Evolutionary conservation across 2,797 vertebrate genomes (phyloP).

Genomic region (Molossus alvarezi): DNA sequence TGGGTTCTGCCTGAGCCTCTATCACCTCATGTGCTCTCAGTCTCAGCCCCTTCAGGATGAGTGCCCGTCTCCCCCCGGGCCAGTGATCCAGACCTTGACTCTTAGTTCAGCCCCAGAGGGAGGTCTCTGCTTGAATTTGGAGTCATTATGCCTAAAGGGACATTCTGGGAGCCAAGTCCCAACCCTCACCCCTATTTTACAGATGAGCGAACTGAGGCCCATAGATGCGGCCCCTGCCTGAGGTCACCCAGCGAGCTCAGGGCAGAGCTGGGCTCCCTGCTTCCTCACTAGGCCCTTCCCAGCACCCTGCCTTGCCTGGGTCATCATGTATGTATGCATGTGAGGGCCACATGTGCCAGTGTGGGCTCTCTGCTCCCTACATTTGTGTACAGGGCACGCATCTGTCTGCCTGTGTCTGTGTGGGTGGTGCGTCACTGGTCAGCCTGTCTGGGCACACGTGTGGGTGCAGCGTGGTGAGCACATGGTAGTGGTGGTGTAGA

Average conservation of each 20-base stretch:
- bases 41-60: background rate
- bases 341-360: background rate
- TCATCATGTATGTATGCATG: background rate
- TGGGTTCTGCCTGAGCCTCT: background rate
- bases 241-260: background rate
- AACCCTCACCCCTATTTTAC: background rate
- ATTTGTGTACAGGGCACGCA: accelerated
- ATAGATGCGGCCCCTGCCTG: background rate
- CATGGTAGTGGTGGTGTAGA: background rate
- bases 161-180: background rate
- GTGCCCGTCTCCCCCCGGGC: background rate
- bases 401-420: accelerated
- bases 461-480: background rate
- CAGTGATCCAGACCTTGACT: background rate
- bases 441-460: background rate
- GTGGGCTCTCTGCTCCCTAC: background rate
- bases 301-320: background rate
- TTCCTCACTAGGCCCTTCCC: accelerated
- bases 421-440: background rate
- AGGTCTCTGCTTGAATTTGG: background rate
- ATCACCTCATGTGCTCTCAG: background rate
- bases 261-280: background rate
- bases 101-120: background rate
- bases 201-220: background rate
- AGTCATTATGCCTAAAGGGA: background rate